phyloP scores from a whole-genome alignment of 2,113 vertebrate species.

The Carettochelys insculpta region DNA sequence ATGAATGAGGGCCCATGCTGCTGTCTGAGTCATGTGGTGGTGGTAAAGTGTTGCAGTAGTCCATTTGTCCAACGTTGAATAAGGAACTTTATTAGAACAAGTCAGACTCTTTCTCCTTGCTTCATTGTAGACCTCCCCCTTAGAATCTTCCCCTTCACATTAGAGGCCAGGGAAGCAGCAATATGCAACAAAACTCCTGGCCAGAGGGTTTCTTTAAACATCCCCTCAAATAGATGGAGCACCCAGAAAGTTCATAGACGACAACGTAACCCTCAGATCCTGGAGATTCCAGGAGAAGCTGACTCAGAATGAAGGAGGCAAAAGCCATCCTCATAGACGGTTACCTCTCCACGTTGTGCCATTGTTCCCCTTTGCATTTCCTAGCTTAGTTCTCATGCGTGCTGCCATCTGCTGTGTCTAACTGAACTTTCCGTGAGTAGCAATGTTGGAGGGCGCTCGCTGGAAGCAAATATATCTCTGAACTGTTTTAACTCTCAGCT shows the following conservation, averaged over 20 bases:
- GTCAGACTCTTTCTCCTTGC: neutral
- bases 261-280: neutral
- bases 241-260: neutral
- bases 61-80: neutral
- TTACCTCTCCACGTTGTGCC: neutral
- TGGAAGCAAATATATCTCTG: neutral
- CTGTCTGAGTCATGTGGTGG: neutral
- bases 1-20: neutral
- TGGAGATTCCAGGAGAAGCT: neutral
- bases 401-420: fast-evolving
- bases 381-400: neutral
- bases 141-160: neutral
- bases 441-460: neutral
- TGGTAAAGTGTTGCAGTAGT: neutral
- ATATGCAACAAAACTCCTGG: neutral
- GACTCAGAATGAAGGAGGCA: neutral
- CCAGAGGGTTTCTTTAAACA: neutral
- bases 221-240: neutral
- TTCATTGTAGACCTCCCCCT: neutral
- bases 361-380: neutral
- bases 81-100: neutral
- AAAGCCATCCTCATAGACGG: fast-evolving
- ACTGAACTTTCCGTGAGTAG: neutral
- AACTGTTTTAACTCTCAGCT: neutral
- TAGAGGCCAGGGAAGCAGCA: neutral